Evolutionary conservation across 2,113 vertebrate species (phyloP), one percentile per base, ranked within the genome.

Genomic region (Xiphorhynchus elegans): DNA sequence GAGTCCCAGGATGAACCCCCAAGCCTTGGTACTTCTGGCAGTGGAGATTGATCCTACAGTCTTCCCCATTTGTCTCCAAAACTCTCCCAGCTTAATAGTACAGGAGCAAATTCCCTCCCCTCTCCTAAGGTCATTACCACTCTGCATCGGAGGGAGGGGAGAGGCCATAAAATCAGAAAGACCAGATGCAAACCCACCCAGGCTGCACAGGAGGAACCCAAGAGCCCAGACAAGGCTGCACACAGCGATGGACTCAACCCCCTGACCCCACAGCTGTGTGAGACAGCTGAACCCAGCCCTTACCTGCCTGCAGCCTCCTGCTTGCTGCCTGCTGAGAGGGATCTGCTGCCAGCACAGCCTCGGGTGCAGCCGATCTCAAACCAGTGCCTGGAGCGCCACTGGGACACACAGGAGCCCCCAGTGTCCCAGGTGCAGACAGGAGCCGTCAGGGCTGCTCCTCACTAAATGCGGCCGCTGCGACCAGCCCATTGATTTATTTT

Each of bases 401-500:
- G 40, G 6, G 73, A 33, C 19, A 50, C 16, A 1, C 1, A 1
- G 3, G 26, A 44, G 40, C 46, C 85, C 46, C 74, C 8, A 46
- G 6, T 0, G 21, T 66, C 16, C 50, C 25, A 31, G 50, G 63
- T 10, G 33, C 28, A 16, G 80, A 50, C 70, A 76, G 90, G 55
- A 85, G 37, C 84, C 7, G 33, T 37, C 66, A 17, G 70, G 53
- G n/a, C 92, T 67, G 74, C 80, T 96, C 76, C 74, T 42, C 10
- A 28, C 80, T 58, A 47, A 96, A 70, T 84, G 92, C 1, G 4
- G 91, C 92, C 93, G 95, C 95, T 93, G 90, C 88, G 93, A 87
- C 28, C 49, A 46, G 79, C 59, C 72, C 91, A 97, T 97, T 92
- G 97, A 97, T 97, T 97, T 96, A 87, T 60, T 76, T 83, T 72